Percentiles rank a stretch among this genome's conserved stretches.
phyloP scores from a whole-genome alignment of 2,797 vertebrate species.

The Serranus cabrilla region DNA sequence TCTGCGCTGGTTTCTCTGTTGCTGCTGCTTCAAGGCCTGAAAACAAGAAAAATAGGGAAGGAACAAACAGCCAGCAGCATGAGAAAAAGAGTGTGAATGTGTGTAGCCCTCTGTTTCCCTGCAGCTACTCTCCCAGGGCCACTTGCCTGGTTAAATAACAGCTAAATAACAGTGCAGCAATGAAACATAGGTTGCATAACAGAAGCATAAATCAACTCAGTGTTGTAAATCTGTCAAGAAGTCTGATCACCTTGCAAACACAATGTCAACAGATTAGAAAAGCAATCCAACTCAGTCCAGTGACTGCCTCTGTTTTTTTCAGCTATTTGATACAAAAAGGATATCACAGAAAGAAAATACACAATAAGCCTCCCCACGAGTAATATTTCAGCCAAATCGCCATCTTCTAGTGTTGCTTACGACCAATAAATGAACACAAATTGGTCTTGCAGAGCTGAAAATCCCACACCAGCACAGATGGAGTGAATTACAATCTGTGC shows the following conservation, averaged over 20 bases:
- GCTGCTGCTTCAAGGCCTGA: conserved; percentile 96
- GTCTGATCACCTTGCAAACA: conserved; percentile 42
- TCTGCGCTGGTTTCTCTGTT: conserved; percentile 92
- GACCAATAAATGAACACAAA: conserved; percentile 61
- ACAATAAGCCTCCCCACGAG: conserved; percentile 3
- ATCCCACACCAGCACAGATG: conserved; percentile 68
- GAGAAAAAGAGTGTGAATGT: conserved; percentile 43
- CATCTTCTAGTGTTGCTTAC: conserved; percentile 36
- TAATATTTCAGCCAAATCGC: conserved; percentile 42
- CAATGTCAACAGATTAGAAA: conserved; percentile 30
- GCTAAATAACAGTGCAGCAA: conserved; percentile 51
- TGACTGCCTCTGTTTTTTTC: background rate
- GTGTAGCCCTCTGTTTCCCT: conserved; percentile 39
- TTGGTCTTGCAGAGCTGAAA: conserved; percentile 49
- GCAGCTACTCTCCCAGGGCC: conserved; percentile 37
- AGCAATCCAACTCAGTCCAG: background rate
- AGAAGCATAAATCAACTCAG: conserved; percentile 42
- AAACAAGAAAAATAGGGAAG: conserved; percentile 41
- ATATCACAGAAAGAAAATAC: conserved; percentile 11
- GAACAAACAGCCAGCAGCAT: conserved; percentile 27
- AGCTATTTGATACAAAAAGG: conserved; percentile 3
- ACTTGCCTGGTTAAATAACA: conserved; percentile 64
- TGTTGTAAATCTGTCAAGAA: conserved; percentile 43
- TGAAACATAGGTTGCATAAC: conserved; percentile 57
- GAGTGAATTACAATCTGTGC: conserved; percentile 70